Evolutionary conservation across 2,797 vertebrate genomes (phyloP), one percentile per base, ranked within the genome.

Genomic region (Periophthalmus magnuspinnatus): DNA sequence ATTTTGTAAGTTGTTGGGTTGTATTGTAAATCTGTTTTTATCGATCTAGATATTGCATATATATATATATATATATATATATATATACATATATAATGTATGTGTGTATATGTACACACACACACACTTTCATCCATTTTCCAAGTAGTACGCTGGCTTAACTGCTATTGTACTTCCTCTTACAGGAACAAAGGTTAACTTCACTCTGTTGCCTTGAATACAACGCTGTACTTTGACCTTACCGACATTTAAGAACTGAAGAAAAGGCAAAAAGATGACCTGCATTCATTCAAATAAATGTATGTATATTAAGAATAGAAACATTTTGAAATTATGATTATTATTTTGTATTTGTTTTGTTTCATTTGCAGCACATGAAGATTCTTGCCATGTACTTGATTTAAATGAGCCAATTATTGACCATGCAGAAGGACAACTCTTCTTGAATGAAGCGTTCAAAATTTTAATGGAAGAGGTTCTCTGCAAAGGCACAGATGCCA

Each of bases 391-490:
- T 17, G 33, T 59, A 28, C 56, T 17, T n/a, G 84, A 85, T 50
- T 69, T 73, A 72, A 87, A 36, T 1, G 74, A 86, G 24, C 74
- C 85, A 22, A 71, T 89, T 1, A 75, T 87, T 62, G 87, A 95
- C 70, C 84, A 84, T 0, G 1, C 65, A 5, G 91, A 91, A 21
- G 92, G 93, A 0, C 94, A 94, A 64, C 71, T 81, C 65, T 94
- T 96, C 82, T 86, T 97, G 33, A 89, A 32, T 21, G 91, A 95
- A 21, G 92, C 94, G 47, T 94, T 95, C 71, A 86, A 88, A 63
- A 82, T 97, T 47, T 91, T 96, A 45, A 32, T 95, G 80, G 91
- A 95, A 13, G 95, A 96, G 74, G 93, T 93, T 5, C 83, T 97
- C 77, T 76, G 85, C 74, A 96, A 93, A 72, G 95, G 94, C 52